Percentiles rank a stretch among this genome's conserved stretches.
Conservation (phyloP, 2,113 vertebrate species). For the Nesoenas mayeri region DNA sequence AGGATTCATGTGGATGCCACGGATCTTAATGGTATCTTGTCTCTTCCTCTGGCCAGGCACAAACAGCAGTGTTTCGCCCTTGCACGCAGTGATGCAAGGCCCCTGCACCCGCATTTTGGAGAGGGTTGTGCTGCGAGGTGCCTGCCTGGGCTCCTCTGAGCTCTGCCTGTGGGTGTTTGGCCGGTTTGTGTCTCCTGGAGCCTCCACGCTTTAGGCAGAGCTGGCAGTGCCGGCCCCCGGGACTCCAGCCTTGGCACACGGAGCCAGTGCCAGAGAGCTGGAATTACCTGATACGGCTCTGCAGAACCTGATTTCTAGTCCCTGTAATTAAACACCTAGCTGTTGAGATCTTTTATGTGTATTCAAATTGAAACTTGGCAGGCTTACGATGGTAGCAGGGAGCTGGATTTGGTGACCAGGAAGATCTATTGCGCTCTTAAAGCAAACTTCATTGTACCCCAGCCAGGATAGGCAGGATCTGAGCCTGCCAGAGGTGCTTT, state of each 20-base stretch:
- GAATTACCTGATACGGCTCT: conserved; percentile 11
- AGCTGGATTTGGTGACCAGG: background rate
- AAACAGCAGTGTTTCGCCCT: background rate
- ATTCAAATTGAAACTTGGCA: conserved; percentile 6
- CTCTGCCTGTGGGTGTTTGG: background rate
- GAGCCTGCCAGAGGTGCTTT: background rate
- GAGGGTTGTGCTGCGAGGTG: background rate
- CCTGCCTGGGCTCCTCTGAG: background rate
- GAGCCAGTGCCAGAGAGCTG: conserved; percentile 2
- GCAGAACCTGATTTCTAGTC: background rate
- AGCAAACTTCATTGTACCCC: background rate
- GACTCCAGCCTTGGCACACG: fast-evolving
- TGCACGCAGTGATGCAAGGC: background rate
- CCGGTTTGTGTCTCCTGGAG: background rate
- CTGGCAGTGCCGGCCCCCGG: background rate
- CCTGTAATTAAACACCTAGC: conserved; percentile 36
- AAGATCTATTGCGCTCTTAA: background rate
- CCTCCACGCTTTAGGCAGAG: fast-evolving
- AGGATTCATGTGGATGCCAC: background rate
- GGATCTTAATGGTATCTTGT: background rate
- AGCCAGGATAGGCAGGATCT: background rate
- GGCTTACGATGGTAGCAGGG: background rate
- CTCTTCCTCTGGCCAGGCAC: background rate
- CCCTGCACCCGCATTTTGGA: background rate
- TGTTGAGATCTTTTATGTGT: conserved; percentile 14